phyloP scores from a whole-genome alignment of 1,140 invertebrate genomes.

The Plutomurus gul region DNA sequence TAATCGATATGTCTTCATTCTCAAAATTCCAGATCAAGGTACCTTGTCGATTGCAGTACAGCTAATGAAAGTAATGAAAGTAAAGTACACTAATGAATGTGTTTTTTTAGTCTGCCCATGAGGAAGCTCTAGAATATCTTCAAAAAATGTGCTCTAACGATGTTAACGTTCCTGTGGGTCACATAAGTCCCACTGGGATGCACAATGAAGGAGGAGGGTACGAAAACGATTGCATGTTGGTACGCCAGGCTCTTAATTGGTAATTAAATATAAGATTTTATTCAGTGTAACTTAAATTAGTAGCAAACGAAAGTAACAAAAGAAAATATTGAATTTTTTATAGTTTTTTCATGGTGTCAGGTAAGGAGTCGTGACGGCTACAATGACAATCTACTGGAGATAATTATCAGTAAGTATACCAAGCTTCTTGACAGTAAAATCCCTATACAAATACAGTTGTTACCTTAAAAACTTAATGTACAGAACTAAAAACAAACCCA shows the following conservation, averaged over 20 bases:
- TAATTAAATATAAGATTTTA: conserved; percentile 62
- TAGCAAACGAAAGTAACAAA: neutral
- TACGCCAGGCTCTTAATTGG: conserved; percentile 84
- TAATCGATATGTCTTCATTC: conserved; percentile 98
- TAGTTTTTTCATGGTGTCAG: conserved; percentile 98
- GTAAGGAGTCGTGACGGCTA: too few relatives aligned
- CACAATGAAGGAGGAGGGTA: conserved; percentile 94
- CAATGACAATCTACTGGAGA: too few relatives aligned
- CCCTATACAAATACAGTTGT: too few relatives aligned
- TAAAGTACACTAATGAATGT: conserved; percentile 42
- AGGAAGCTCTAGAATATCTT: conserved; percentile 85
- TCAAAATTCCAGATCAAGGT: conserved; percentile 95
- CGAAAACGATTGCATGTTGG: conserved; percentile 97
- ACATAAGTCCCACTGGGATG: conserved; percentile 98
- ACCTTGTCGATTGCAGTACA: too few relatives aligned
- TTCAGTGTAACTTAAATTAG: neutral
- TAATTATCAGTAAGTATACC: too few relatives aligned
- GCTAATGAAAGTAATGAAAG: neutral
- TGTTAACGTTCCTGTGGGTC: conserved; percentile 90
- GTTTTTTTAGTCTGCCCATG: conserved; percentile 71
- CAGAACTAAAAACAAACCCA: too few relatives aligned
- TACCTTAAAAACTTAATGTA: too few relatives aligned
- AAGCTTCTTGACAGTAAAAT: too few relatives aligned
- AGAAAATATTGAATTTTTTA: conserved; percentile 54
- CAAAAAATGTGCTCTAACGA: conserved; percentile 97